phyloP scores from a whole-genome alignment of 2,113 vertebrate genomes.

The Coturnix japonica region DNA sequence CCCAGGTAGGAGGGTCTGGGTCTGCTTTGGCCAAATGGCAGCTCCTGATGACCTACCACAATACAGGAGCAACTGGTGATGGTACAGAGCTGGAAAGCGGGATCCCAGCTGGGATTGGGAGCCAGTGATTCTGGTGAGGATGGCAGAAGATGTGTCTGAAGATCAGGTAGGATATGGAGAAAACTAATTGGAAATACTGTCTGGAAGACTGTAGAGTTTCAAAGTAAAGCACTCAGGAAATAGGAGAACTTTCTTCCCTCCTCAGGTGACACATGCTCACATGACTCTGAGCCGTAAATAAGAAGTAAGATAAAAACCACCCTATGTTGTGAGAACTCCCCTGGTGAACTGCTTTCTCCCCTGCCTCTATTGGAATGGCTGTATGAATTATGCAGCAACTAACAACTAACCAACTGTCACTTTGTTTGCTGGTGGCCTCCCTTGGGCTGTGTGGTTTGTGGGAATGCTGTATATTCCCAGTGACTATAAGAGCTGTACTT shows the following conservation, averaged over 20 bases:
- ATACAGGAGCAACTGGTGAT: not conserved
- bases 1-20: not conserved
- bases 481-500: not conserved
- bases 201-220: not conserved
- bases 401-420: not conserved
- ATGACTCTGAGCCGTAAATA: not conserved
- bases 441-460: rapidly evolving
- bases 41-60: not conserved
- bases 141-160: not conserved
- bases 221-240: not conserved
- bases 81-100: not conserved
- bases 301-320: not conserved
- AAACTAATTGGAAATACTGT: not conserved
- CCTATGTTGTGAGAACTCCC: not conserved
- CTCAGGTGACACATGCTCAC: rapidly evolving
- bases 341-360: not conserved
- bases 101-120: not conserved
- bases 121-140: rapidly evolving
- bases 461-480: not conserved
- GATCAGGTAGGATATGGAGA: not conserved
- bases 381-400: not conserved
- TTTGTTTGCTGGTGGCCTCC: not conserved
- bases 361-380: not conserved
- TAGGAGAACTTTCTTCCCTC: not conserved
- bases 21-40: not conserved